Evolutionary conservation across 2,113 vertebrate species (phyloP).

Genomic region (Strix aluco): DNA sequence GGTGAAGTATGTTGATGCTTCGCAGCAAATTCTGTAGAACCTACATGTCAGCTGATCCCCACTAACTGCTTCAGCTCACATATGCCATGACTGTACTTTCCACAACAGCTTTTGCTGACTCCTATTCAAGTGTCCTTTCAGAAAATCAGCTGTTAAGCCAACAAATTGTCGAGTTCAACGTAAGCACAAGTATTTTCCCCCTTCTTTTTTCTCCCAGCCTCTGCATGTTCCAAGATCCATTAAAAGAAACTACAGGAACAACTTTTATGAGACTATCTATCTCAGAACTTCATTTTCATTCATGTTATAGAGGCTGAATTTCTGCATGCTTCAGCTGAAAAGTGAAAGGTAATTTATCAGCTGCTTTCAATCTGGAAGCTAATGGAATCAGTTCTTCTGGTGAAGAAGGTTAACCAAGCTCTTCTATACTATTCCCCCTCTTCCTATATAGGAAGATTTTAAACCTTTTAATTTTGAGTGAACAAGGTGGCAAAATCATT

Average conservation of each 20-base stretch:
- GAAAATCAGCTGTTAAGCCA: background rate
- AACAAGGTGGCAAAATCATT: background rate
- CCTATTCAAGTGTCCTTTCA: background rate
- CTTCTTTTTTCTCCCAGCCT: background rate
- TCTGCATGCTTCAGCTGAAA: conserved; percentile 29
- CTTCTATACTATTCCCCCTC: background rate
- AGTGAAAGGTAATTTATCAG: conserved; percentile 21
- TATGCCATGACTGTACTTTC: background rate
- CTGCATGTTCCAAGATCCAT: background rate
- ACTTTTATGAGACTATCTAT: background rate
- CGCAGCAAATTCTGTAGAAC: background rate
- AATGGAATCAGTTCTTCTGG: background rate
- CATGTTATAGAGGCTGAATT: background rate
- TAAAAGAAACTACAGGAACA: background rate
- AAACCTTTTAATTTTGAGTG: background rate
- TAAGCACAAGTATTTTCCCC: background rate
- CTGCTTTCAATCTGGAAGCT: background rate
- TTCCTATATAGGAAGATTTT: background rate
- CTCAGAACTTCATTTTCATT: conserved; percentile 21
- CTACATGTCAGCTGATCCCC: background rate
- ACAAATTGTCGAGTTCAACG: background rate
- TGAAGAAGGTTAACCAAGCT: background rate
- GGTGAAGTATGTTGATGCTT: background rate
- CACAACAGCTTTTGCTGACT: background rate
- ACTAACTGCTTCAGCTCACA: background rate